Base-by-base conservation (phyloP, 2,113 vertebrate genomes). In the Pachycephala philippinensis region DNA sequence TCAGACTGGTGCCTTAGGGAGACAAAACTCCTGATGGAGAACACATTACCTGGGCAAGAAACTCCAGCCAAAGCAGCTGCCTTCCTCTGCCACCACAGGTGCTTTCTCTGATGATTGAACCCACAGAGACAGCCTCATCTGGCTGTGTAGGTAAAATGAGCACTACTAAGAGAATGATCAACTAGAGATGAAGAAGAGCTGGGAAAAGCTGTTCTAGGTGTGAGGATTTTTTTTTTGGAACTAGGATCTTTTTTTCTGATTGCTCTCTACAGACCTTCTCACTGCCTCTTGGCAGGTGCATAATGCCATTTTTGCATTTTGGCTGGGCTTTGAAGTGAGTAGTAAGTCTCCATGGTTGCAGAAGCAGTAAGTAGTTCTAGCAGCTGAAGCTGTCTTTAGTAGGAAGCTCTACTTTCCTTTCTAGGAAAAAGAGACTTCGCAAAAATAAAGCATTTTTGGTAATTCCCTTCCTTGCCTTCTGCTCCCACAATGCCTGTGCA, bases 341-440 rank as follows among this genome's bases (percentile, higher is more conserved):
- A 91, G 84, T 79, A 94, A 71, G 56, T 94, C 92, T 96, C 96
- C 90, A 88, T 93, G 86, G 92, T 78, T 95, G 93, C 96, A 93
- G 91, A 54, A 90, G 92, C 72, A 81, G 8, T 49, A 93, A 86
- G 92, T 23, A 54, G 68, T 56, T 87, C 60, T 75, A 94, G 90
- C 90, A 96, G 92, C 83, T 95, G 86, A 94, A 89, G 61, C 88
- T 77, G 49, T 60, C 68, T 90, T 89, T 78, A 84, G 80, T 37
- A 92, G 83, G 85, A 82, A 87, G 92, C 56, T 95, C 57, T 74
- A 13, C 65, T 94, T 95, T 84, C 95, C 93, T 96, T 96, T 95
- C 96, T 87, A 94, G 88, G 93, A 94, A 96, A 86, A 90, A 80
- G 59, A 90, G 90, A 74, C 56, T 95, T 77, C 60, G 84, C 68